Conservation (phyloP, 2,888 invertebrate genomes). For the Pinctada fucata region DNA sequence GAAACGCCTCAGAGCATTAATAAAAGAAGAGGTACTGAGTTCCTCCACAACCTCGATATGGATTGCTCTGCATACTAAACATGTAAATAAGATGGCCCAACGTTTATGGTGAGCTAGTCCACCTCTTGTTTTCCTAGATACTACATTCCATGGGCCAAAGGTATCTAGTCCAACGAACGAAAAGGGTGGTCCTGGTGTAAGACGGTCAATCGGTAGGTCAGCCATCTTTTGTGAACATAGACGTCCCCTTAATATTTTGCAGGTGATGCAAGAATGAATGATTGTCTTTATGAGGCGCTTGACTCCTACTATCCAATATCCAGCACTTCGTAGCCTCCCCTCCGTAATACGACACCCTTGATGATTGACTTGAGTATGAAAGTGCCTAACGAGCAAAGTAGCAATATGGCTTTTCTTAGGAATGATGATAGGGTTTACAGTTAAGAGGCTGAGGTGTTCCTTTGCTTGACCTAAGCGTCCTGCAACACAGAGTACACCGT, state of each 20-base stretch:
- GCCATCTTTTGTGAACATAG: constrained; percentile 13
- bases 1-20: constrained; percentile 33
- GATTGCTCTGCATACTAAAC: constrained; percentile 35
- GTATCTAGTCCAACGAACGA: constrained; percentile 30
- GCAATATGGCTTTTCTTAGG: constrained; percentile 24
- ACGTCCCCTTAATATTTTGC: constrained; percentile 13
- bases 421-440: constrained; percentile 33
- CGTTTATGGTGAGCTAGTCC: constrained; percentile 32
- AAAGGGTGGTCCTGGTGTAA: constrained; percentile 26
- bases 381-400: constrained; percentile 29
- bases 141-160: constrained; percentile 37
- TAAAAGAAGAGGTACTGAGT: constrained; percentile 37
- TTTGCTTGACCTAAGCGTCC: constrained; percentile 12
- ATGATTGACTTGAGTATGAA: constrained; percentile 28
- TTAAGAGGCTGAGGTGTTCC: constrained; percentile 3
- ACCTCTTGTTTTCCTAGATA: constrained; percentile 27
- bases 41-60: constrained; percentile 44
- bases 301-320: constrained; percentile 36
- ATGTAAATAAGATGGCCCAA: constrained; percentile 43
- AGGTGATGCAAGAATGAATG: constrained; percentile 24
- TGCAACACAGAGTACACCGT: constrained; percentile 8
- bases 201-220: constrained; percentile 26
- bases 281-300: constrained; percentile 23
- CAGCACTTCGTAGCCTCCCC: constrained; percentile 15
- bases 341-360: constrained; percentile 34